Percentiles rank a stretch among this genome's conserved stretches.
Conservation (phyloP, 2,797 vertebrate species). For the Paramormyrops hopkinsi region DNA sequence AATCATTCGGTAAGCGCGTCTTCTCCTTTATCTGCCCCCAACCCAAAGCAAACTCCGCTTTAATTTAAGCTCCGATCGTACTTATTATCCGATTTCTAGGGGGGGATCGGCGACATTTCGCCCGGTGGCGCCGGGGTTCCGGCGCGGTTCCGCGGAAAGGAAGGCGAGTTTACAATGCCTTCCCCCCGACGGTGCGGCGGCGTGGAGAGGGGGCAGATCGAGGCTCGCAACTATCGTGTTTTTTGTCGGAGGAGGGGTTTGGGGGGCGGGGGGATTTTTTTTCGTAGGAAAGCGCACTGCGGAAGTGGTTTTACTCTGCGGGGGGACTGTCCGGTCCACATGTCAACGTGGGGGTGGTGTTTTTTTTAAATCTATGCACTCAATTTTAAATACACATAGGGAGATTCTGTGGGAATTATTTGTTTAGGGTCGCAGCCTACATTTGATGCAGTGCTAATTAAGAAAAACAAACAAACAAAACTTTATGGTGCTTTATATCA, state of each 20-base stretch:
- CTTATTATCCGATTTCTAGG: not conserved
- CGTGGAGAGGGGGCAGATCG: not conserved
- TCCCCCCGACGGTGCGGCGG: not conserved
- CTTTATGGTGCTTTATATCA: not conserved
- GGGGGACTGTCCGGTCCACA: conserved; percentile 21
- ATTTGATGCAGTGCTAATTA: not conserved
- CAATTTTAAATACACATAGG: not conserved
- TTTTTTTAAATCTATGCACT: not conserved
- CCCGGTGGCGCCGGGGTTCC: not conserved
- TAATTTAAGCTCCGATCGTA: not conserved
- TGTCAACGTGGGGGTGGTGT: conserved; percentile 13
- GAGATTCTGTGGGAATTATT: not conserved
- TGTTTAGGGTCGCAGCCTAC: not conserved
- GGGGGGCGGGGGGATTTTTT: conserved; percentile 2
- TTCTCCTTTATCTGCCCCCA: not conserved
- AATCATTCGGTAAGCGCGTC: conserved; percentile 11
- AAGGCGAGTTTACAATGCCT: not conserved
- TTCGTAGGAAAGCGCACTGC: conserved; percentile 24
- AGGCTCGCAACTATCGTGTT: not conserved
- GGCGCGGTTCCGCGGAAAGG: not conserved
- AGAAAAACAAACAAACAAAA: not conserved
- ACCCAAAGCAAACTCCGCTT: not conserved
- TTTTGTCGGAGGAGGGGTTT: not conserved
- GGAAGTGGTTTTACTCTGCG: conserved; percentile 28
- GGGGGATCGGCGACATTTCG: not conserved